Evolutionary conservation across 2,113 vertebrate genomes (phyloP), one percentile per base, ranked within the genome.

Genomic region (Channa argus): DNA sequence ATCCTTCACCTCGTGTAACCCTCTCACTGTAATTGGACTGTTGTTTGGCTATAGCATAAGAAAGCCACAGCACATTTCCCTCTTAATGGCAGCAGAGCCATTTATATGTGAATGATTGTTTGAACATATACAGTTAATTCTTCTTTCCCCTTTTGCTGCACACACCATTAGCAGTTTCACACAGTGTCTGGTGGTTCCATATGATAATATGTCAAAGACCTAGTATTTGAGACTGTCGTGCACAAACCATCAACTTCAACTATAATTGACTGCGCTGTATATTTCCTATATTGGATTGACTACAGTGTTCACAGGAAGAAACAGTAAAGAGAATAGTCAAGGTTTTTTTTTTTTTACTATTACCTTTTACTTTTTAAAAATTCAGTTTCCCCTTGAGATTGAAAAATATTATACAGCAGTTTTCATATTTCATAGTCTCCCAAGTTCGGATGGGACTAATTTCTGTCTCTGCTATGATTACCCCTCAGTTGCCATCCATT

Each of bases 381-480:
- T 80, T 44, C 55, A 58, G 7, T 79, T 54, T 3, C 34, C 71
- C 47, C 41, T 11, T 44, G 2, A 63, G 56, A 75, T 55, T 63
- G 63, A 10, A 11, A 2, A 38, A 41, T 53, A 49, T 73, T 74
- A 65, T 12, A 12, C 13, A 15, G 71, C 54, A 9, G 53, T 78
- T 84, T 81, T 59, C 62, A 77, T 77, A 78, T 73, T 78, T 86
- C 61, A 82, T 46, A 44, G 47, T 65, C 49, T 59, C 43, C 45
- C 50, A 47, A 24, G 51, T 60, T 77, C 84, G 79, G 81, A 88
- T 84, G 79, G 64, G 71, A 79, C 84, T 79, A 65, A 82, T 89
- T 86, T 77, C 55, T 63, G 51, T 63, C 49, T 78, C 74, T 72
- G 58, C 74, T 36, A 46, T 80, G 80, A 89, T 87, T 88, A 84